Evolutionary conservation across 2,113 vertebrate genomes (phyloP), one percentile per base, ranked within the genome.

Genomic region (Ochotona curzoniae): DNA sequence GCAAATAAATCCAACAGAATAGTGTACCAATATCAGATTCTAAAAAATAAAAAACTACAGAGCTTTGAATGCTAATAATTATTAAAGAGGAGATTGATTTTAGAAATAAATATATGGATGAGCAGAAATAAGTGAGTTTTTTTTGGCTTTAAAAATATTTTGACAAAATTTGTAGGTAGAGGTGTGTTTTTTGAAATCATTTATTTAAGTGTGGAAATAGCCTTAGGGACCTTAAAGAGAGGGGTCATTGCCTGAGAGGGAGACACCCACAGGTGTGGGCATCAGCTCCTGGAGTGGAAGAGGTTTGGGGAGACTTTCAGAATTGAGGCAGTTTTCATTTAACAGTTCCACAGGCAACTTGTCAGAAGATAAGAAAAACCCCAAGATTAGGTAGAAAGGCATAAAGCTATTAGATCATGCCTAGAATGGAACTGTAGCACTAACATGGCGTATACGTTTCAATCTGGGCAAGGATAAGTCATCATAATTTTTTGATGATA

Each of bases 111-210:
- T 60, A 23, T 32, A 26, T 47, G 30, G 20, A 47, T 86, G 49
- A 86, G 21, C 57, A 91, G 79, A 75, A 87, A 93, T 18, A 26
- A 69, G 5, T 69, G 38, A 21, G 30, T 94, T 82, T 47, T 83
- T 94, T 18, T 87, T 81, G 81, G 67, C 76, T 90, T 90, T 10
- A 91, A 83, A 92, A 74, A 81, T n/a, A 81, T 81, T 90, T 80
- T 25, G 47, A 57, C 47, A 81, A 61, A 47, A 7, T 89, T 73
- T 73, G 23, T 82, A 63, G 23, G 47, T 84, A 91, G 69, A 90
- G 75, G 38, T 69, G 7, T 57, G n/a, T 67, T 78, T 76, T 80
- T 44, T 51, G 83, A 87, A 90, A 13, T 23, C 71, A 32, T 76
- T 84, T 28, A 67, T 5, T 30, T 87, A 66, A 92, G 54, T 83